A percentile compares a stretch with the other conserved stretches of the same genome.
Evolutionary conservation across 2,888 invertebrate species (phyloP).

Genomic region (Xestia rhomboidea): DNA sequence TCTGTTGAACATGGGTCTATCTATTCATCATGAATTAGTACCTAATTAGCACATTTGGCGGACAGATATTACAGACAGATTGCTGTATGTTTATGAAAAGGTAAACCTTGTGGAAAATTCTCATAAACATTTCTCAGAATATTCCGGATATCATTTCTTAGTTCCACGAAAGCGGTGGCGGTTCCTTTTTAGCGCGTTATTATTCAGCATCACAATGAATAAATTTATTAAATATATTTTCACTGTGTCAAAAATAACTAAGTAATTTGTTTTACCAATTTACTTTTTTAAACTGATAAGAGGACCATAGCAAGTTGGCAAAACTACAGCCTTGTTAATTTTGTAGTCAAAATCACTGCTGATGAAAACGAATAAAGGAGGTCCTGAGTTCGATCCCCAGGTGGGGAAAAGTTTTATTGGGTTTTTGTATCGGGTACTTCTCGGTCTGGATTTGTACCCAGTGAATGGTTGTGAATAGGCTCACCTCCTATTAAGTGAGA

Average conservation of each 20-base stretch:
- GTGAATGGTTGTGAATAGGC: not conserved
- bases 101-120: not conserved
- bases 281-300: not conserved
- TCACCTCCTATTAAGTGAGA: not conserved
- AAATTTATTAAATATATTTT: too few species aligned
- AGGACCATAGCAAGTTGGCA: not conserved
- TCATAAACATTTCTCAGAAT: slow-evolving; percentile 9
- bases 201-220: not conserved
- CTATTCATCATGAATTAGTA: slow-evolving; percentile 15
- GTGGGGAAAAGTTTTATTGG: not conserved
- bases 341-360: not conserved
- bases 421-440: too few species aligned
- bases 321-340: not conserved
- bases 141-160: slow-evolving; percentile 4
- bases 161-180: not conserved
- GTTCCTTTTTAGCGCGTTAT: not conserved
- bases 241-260: not conserved
- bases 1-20: not conserved
- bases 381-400: not conserved
- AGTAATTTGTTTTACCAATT: not conserved
- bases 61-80: too few species aligned
- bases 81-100: not conserved
- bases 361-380: not conserved
- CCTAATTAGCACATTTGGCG: slow-evolving; percentile 10
- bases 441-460: too few species aligned